Evolutionary conservation across 2,888 invertebrate genomes (phyloP).

Genomic region (Aromia moschata): DNA sequence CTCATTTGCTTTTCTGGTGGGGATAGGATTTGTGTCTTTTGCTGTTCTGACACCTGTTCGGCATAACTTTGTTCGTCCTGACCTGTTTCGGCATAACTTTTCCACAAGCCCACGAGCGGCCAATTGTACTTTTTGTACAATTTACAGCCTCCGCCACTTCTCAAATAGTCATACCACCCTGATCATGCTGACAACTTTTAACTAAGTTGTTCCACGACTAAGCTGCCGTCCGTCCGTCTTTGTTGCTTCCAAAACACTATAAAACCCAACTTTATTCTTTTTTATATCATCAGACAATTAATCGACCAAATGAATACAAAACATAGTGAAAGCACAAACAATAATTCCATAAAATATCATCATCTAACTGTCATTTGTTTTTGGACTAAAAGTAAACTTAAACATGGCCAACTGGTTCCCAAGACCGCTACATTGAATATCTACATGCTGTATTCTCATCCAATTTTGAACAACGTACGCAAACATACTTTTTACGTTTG

Average conservation of each 20-base stretch:
- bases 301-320: not conserved
- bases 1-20: not conserved
- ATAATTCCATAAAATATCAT: not conserved
- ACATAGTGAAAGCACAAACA: not conserved
- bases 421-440: not conserved
- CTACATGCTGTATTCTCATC: not conserved
- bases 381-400: not conserved
- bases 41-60: not conserved
- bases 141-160: not conserved
- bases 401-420: not conserved
- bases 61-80: too few relatives aligned
- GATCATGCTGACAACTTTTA: not conserved
- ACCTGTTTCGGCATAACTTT: too few relatives aligned
- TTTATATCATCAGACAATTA: not conserved
- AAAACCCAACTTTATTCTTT: not conserved
- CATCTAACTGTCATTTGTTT: not conserved
- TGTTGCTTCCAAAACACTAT: not conserved
- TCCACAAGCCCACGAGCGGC: not conserved
- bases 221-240: too few relatives aligned
- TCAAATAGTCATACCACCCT: not conserved
- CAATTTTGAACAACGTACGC: not conserved
- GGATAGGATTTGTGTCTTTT: not conserved
- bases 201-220: too few relatives aligned
- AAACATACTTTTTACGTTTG: conserved; percentile 6
- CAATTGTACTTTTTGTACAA: not conserved